These are phyloP conservation scores for Uropsilus gracilis DNA, from an alignment of 2,113 vertebrate species.

Conservation along the genomic window DNA sequence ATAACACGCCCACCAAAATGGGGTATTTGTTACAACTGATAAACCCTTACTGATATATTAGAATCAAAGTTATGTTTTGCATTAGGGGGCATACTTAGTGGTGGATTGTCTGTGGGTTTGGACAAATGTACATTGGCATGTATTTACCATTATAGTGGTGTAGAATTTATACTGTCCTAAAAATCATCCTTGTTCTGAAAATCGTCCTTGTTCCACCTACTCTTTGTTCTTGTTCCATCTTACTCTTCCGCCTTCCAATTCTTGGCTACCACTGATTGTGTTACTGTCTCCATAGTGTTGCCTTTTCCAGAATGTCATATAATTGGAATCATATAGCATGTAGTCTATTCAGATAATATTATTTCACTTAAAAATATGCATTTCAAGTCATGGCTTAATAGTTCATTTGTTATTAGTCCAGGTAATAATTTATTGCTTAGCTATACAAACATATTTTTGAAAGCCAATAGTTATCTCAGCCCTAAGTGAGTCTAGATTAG, in stretches of 20 bases:
- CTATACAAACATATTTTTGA: background rate
- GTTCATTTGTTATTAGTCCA: background rate
- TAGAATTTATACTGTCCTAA: background rate
- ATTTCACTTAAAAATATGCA: background rate
- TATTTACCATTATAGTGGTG: background rate
- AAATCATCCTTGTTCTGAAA: background rate
- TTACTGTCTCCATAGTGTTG: background rate
- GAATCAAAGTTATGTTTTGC: background rate
- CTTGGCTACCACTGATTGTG: background rate
- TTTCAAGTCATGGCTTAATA: background rate
- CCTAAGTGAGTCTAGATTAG: background rate
- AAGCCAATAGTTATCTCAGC: background rate
- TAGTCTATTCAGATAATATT: background rate
- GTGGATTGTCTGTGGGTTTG: background rate
- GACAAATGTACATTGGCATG: background rate
- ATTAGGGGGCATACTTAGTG: background rate
- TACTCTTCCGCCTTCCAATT: background rate
- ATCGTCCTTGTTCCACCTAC: background rate
- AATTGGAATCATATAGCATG: background rate
- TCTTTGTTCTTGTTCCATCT: too few relatives aligned
- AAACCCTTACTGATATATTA: background rate
- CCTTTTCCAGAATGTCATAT: background rate
- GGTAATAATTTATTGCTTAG: background rate
- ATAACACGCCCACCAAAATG: background rate
- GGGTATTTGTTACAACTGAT: background rate